Evolutionary conservation across 2,113 vertebrate species (phyloP), one percentile per base, ranked within the genome.

Genomic region (Bufo bufo): DNA sequence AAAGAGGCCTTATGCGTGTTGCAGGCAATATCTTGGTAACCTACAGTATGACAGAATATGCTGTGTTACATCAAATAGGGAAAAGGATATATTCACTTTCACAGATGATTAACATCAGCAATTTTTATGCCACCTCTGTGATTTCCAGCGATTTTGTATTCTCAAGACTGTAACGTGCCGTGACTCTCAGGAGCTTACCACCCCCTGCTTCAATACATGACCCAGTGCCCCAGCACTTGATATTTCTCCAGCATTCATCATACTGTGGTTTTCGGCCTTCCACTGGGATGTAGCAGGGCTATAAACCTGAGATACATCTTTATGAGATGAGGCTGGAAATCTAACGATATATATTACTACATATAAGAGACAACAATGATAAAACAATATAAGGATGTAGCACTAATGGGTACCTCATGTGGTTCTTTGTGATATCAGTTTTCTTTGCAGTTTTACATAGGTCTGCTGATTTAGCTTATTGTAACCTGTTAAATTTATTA

Each of bases 111-210:
- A 43, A 20, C 63, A 59, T 82, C 80, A 82, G 80, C 80, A 65
- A 17, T 47, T 82, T 82, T 63, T 82, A 20, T 82, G 8, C 23
- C 59, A n/a, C 33, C 23, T 82, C 47, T 49, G 61, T 82, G 47
- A 50, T 65, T 81, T 66, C 47, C 61, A 14, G 3, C 61, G 13
- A 14, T 66, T 82, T 82, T 6, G 50, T 82, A 82, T 66, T n/a
- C 14, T 66, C 17, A 66, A 23, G 43, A 82, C 45, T 82, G 7
- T 66, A 82, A n/a, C 19, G 7, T 47, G 63, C 56, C 4, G 11
- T 4, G 77, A 13, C 7, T 80, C 81, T 82, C 81, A 23, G 59
- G 81, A 82, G 81, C 81, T 82, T 82, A 82, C 45, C 59, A 23
- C 61, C 78, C 52, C 61, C 59, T 50, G 61, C 43, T 49, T 82